Conservation (phyloP, 2,888 invertebrate genomes). For the Allophyes oxyacanthae region DNA sequence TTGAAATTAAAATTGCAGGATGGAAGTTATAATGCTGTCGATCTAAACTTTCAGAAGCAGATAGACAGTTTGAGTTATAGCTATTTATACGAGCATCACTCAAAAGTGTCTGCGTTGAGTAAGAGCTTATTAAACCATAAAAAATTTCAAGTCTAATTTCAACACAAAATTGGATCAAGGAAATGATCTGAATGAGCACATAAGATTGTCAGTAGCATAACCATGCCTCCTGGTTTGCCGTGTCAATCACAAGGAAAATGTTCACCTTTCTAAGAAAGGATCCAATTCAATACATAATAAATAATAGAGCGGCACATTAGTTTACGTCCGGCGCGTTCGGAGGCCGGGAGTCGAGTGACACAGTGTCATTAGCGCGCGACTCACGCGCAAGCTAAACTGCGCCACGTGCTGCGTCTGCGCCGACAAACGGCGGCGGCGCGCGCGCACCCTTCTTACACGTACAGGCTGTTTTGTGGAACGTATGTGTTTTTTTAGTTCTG, state of each 20-base stretch:
- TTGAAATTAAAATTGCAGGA: too few species aligned
- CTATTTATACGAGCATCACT: too few species aligned
- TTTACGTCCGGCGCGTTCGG: slow-evolving; percentile 62
- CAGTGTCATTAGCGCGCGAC: slow-evolving; percentile 81
- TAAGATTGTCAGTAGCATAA: too few species aligned
- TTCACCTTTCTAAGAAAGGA: slow-evolving; percentile 28
- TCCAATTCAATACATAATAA: slow-evolving; percentile 43
- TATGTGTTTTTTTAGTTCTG: slow-evolving; percentile 19
- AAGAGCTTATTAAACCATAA: too few species aligned
- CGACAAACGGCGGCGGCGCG: slow-evolving; percentile 61
- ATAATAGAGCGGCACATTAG: slow-evolving; percentile 49
- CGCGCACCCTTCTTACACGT: slow-evolving; percentile 71
- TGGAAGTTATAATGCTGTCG: too few species aligned
- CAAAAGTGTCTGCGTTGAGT: too few species aligned
- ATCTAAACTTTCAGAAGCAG: too few species aligned
- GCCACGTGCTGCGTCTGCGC: slow-evolving; percentile 77
- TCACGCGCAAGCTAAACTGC: slow-evolving; percentile 85
- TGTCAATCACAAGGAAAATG: slow-evolving; percentile 2
- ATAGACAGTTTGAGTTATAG: too few species aligned
- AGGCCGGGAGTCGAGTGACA: slow-evolving; percentile 66
- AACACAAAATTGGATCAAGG: too few species aligned
- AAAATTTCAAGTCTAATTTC: too few species aligned
- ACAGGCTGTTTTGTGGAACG: slow-evolving; percentile 65
- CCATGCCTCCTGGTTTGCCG: not conserved
- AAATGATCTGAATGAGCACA: too few species aligned